phyloP scores from a whole-genome alignment of 2,797 vertebrate genomes.

The Chrysocyon brachyurus region DNA sequence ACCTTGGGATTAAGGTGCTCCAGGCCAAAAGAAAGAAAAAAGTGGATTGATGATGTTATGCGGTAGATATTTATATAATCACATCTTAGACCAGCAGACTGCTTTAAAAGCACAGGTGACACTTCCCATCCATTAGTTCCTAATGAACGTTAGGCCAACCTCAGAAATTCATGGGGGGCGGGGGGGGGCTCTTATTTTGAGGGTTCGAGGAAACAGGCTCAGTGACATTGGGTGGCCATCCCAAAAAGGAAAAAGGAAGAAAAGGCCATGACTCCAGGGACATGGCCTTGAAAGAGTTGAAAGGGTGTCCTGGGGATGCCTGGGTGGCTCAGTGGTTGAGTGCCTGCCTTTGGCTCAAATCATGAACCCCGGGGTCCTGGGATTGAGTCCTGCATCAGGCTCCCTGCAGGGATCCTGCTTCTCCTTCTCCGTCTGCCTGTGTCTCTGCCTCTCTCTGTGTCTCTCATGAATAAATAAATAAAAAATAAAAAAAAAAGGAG shows the following conservation, averaged over 20 bases:
- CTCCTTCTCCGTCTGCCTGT: too few relatives aligned
- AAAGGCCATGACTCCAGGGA: background rate
- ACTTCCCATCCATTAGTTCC: constrained; percentile 33
- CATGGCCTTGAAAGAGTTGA: background rate
- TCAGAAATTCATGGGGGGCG: background rate
- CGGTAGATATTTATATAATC: background rate
- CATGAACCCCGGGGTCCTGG: too few relatives aligned
- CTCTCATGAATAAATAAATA: too few relatives aligned
- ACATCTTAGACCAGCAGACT: background rate
- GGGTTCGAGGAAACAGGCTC: constrained; percentile 17
- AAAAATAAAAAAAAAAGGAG: too few relatives aligned
- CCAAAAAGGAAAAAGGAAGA: background rate
- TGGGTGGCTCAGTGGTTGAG: too few relatives aligned
- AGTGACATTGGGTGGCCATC: background rate
- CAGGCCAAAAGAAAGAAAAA: background rate
- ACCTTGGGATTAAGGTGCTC: constrained; percentile 51
- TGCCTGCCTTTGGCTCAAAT: too few relatives aligned
- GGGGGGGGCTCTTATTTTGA: constrained; percentile 6
- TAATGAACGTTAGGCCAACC: background rate
- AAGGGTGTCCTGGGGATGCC: too few relatives aligned
- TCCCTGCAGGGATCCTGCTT: too few relatives aligned
- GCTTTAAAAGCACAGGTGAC: constrained; percentile 7
- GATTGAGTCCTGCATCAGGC: too few relatives aligned
- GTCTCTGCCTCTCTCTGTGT: too few relatives aligned
- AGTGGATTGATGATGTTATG: background rate